Conservation (phyloP, 1,140 invertebrate species). For the Cryptotermes secundus region DNA sequence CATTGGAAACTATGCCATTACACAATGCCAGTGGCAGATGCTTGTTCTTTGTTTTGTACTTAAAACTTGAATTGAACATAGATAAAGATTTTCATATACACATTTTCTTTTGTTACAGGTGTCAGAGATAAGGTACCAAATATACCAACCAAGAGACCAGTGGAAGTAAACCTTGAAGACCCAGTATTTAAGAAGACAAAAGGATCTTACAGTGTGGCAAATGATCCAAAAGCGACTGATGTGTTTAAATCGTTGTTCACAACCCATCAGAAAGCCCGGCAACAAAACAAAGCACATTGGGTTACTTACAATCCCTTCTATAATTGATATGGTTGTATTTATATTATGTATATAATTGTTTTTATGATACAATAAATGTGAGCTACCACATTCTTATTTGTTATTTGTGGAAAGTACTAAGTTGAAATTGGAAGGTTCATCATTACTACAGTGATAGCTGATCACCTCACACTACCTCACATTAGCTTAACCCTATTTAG, state of each 20-base stretch:
- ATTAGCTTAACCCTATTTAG: too few species aligned
- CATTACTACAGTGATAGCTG: too few species aligned
- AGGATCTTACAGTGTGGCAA: constrained; percentile 79
- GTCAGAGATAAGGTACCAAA: background rate
- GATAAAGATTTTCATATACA: too few species aligned
- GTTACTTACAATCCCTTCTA: constrained; percentile 97
- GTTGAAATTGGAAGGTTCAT: too few species aligned
- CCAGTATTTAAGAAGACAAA: constrained; percentile 76
- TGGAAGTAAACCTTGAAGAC: constrained; percentile 49
- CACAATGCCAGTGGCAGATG: too few species aligned
- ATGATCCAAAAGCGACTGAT: constrained; percentile 85
- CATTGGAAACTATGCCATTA: too few species aligned
- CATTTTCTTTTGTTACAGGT: background rate
- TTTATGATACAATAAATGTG: too few species aligned
- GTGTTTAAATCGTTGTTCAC: constrained; percentile 97
- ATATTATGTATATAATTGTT: too few species aligned
- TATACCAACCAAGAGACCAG: constrained; percentile 18
- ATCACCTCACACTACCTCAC: too few species aligned
- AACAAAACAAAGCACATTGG: constrained; percentile 91
- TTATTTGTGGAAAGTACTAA: too few species aligned
- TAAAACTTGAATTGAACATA: background rate
- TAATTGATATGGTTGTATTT: constrained; percentile 59
- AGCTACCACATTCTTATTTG: too few species aligned
- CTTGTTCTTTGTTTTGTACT: too few species aligned
- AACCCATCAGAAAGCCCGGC: constrained; percentile 78